These are phyloP conservation scores for Cathartes aura DNA, from an alignment of 2,113 vertebrate species.

Conservation along the genomic window DNA sequence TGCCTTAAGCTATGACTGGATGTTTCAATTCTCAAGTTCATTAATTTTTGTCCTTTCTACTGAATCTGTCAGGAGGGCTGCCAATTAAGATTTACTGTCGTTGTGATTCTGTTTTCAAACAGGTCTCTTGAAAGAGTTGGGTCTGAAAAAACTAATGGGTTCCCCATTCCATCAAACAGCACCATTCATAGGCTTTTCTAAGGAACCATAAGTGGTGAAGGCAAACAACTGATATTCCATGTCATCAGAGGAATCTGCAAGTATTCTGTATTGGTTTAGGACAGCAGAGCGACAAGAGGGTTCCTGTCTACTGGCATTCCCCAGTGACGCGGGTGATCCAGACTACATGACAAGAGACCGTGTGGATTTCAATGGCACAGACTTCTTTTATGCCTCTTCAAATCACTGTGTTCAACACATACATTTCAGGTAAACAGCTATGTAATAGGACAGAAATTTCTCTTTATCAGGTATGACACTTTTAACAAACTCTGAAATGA, in stretches of 20 bases:
- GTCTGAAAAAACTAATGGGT: accelerated
- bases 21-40: neutral
- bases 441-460: neutral
- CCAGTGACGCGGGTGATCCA: neutral
- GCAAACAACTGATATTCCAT: neutral
- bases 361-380: neutral
- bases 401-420: accelerated
- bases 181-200: neutral
- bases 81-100: neutral
- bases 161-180: neutral
- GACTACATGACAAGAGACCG: accelerated
- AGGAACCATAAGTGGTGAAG: neutral
- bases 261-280: neutral
- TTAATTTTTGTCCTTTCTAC: neutral
- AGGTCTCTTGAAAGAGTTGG: neutral
- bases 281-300: neutral
- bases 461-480: neutral
- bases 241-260: neutral
- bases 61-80: neutral
- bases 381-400: neutral
- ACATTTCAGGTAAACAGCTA: neutral
- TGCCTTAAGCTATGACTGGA: neutral
- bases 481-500: neutral
- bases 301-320: neutral
- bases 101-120: neutral